Base-by-base conservation (phyloP, 92 coral and sea anemone genomes). In the Pocillopora grandis region DNA sequence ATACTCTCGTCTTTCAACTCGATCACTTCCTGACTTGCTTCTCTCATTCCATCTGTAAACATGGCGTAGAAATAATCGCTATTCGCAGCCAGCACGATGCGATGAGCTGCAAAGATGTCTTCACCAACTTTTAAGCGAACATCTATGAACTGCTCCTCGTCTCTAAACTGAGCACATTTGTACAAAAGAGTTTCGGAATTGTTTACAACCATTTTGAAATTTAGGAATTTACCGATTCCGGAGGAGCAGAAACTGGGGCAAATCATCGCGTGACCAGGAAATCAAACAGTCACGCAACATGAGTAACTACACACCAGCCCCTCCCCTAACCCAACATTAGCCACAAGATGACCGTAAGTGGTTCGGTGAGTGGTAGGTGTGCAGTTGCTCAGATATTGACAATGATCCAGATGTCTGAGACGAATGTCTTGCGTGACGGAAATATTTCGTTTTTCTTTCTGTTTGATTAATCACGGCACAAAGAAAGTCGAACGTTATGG, bases 21-120 rank as follows among this genome's bases (percentile, higher is more conserved):
- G 1, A 87, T 79, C 52, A 91, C 84, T 55, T 82, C 82, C 66
- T 80, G 76, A 7, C 56, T 80, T 11, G 76, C 66, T 57, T 80
- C 84, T 33, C 66, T 80, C 63, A 78, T 90, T 42, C 78, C 82
- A 52, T 72, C 73, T 0, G 88, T 85, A 23, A 91, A 91, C 94
- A 91, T 91, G 36, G 94, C 94, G 68, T 81, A 42, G 89, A 83
- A 91, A 91, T 91, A 91, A 84, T 91, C 89, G 67, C 92, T 84
- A 48, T 87, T 80, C 52, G 94, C 94, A 75, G 94, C 92, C 23
- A 91, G 89, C 55, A 88, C 92, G 16, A 81, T 84, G 11, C 91
- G 91, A 81, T 91, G 94, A 56, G 82, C 92, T 35, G 91, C 81
- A 59, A 91, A 77, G 23, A 81, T 23, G 18, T 89, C 95, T 9